A percentile compares a stretch with the other conserved stretches of the same genome.
Conservation (phyloP, 2,888 invertebrate species). For the Dynastes tityus region DNA sequence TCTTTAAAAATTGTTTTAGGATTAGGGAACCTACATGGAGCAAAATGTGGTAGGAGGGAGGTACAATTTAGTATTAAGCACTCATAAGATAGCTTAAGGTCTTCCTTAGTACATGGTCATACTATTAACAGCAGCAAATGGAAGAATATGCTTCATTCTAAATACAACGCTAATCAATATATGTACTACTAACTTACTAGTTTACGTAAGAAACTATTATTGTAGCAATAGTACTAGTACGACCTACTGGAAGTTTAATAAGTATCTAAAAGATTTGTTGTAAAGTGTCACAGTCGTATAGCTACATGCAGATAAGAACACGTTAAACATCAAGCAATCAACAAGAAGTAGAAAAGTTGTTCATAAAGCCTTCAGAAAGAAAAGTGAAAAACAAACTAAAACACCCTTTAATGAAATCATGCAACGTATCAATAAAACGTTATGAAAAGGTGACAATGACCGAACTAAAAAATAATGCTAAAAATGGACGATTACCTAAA, state of each 20-base stretch:
- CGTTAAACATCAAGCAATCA: constrained; percentile 2
- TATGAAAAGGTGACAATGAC: constrained; percentile 56
- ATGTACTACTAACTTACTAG: background rate
- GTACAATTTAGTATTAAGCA: no score
- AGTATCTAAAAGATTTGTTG: background rate
- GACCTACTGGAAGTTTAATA: no score
- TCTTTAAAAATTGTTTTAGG: no score
- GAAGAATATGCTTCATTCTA: no score
- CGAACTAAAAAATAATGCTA: constrained; percentile 57
- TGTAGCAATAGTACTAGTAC: no score
- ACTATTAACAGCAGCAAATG: no score
- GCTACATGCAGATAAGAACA: constrained; percentile 18
- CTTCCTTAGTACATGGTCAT: no score
- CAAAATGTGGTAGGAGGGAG: no score
- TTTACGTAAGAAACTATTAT: no score
- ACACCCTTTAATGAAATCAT: constrained; percentile 31
- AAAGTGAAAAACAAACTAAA: constrained; percentile 20
- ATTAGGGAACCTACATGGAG: no score
- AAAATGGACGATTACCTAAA: constrained; percentile 67
- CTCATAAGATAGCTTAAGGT: background rate
- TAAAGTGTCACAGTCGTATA: background rate
- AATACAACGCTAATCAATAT: background rate
- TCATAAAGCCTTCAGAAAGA: constrained; percentile 29
- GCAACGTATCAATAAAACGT: constrained; percentile 40
- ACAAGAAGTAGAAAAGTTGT: constrained; percentile 21